Evolutionary conservation across 2,888 invertebrate species (phyloP), one percentile per base, ranked within the genome.

Genomic region (Ptilodon capucinus): DNA sequence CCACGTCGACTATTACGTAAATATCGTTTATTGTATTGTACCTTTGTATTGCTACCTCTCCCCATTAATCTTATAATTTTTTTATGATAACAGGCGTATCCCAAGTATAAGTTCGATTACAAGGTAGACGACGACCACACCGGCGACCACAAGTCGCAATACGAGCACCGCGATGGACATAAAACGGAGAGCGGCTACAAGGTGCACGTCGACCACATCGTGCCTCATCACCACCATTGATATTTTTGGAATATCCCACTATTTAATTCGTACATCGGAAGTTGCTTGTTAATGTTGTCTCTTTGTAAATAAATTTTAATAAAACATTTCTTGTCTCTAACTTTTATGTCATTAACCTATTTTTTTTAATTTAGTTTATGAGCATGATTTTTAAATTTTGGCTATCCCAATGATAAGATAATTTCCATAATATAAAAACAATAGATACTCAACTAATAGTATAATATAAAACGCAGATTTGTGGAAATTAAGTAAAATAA

Each of bases 51-150:
- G n/a, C n/a, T n/a, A n/a, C n/a, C n/a, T n/a, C n/a, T n/a, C n/a
- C n/a, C n/a, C 23, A 9, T 25, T 25, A 25, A 25, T 9, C 9
- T n/a, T n/a, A 11, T 17, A 25, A 21, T 14, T 7, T 32, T 14
- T 3, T 18, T 32, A 18, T 44, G 40, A 30, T 41, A 42, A 1
- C 60, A 79, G 79, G 54, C 74, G 0, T 64, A 71, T 44, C 76
- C 78, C 1, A 77, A 78, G 42, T 79, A 79, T 51, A 74, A 76
- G 42, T 89, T 86, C 69, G 81, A 79, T 57, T 91, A 91, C 62
- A 83, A 85, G 44, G 91, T 91, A 21, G 71, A 81, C 44, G 90
- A 91, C 58, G 78, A 78, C 11, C 86, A 89, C 68, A 91, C 91
- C 41, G 86, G 86, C 14, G 91, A 92, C 74, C 70, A 78, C 64